These are phyloP conservation scores for Alaudala cheleensis DNA, from an alignment of 2,113 vertebrate species.

Conservation along the genomic window DNA sequence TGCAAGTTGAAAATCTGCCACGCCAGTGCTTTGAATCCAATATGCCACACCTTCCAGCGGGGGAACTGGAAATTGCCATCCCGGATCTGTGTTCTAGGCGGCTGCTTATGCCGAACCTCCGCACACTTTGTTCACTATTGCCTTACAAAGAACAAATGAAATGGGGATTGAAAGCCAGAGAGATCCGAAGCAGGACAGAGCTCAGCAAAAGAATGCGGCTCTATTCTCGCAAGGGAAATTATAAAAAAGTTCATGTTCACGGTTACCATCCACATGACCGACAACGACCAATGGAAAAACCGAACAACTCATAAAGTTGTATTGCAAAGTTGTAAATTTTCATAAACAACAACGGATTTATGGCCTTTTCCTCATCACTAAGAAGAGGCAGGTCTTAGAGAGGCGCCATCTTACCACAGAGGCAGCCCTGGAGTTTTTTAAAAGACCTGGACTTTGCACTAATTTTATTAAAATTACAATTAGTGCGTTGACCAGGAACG, in stretches of 20 bases:
- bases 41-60: constrained; percentile 76
- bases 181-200: constrained; percentile 84
- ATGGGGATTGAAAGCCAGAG: constrained; percentile 70
- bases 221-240: constrained; percentile 96
- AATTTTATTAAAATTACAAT: constrained; percentile 65
- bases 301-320: constrained; percentile 95
- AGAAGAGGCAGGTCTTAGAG: constrained; percentile 87
- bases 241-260: constrained; percentile 99
- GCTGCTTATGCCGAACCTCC: constrained; percentile 63
- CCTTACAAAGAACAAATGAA: constrained; percentile 73
- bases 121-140: constrained; percentile 68
- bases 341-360: constrained; percentile 99
- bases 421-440: constrained; percentile 68
- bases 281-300: constrained; percentile 88
- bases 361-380: constrained; percentile 89
- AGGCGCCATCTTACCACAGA: constrained; percentile 95
- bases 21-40: constrained; percentile 71
- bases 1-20: constrained; percentile 78
- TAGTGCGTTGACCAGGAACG: neutral
- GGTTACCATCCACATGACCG: constrained; percentile 92
- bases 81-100: constrained; percentile 60
- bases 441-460: constrained; percentile 62
- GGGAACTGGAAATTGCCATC: constrained; percentile 68
- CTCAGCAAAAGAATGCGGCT: constrained; percentile 91
- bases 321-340: constrained; percentile 99